These are phyloP conservation scores for Frankliniella intonsa DNA, from an alignment of 2,888 invertebrate genomes.

Conservation along the genomic window DNA sequence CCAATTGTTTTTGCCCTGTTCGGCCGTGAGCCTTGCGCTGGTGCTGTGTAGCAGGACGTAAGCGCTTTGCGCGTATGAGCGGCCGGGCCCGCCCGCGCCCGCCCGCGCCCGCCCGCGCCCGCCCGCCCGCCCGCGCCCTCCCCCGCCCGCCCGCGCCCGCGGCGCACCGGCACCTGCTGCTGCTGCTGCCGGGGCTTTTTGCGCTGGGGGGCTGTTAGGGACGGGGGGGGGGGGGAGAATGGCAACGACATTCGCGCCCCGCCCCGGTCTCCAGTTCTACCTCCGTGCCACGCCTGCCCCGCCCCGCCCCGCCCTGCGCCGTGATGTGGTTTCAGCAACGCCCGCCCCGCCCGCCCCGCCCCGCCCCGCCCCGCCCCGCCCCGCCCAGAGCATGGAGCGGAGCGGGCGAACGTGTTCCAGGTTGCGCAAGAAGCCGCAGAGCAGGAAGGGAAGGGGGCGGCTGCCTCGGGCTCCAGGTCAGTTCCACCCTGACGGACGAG, in stretches of 20 bases:
- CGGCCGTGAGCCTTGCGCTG: neutral
- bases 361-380: neutral
- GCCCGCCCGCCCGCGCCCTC: no score
- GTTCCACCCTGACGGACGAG: no score
- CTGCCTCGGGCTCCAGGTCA: neutral
- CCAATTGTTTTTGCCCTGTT: neutral
- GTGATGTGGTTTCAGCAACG: neutral
- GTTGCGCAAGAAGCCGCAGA: neutral
- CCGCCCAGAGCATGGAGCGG: neutral
- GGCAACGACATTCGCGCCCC: neutral
- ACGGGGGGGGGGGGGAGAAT: neutral
- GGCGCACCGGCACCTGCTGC: neutral
- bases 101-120: no score
- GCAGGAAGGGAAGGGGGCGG: neutral
- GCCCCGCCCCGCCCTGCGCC: slow-evolving; percentile 8
- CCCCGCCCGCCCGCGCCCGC: neutral
- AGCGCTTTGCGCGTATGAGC: neutral
- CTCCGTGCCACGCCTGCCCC: neutral
- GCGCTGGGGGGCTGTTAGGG: neutral
- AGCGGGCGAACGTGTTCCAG: no score
- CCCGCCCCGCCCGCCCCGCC: slow-evolving; percentile 2
- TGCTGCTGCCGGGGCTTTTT: neutral
- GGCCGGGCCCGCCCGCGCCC: neutral
- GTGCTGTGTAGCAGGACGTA: neutral
- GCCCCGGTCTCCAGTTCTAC: neutral